Conservation (phyloP, 2,113 vertebrate species). For the Globicephala melas region DNA sequence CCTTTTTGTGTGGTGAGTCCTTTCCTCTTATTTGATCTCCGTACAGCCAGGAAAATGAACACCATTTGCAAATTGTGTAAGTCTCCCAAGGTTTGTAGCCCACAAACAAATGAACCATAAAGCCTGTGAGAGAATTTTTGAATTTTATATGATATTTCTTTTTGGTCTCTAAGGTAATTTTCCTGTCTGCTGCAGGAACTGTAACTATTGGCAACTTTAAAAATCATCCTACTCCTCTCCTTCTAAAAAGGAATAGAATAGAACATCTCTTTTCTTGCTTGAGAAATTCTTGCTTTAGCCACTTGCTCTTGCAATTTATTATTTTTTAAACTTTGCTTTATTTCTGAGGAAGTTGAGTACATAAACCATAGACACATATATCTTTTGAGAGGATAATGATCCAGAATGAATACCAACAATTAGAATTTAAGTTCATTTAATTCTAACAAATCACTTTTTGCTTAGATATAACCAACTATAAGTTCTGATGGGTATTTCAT, state of each 20-base stretch:
- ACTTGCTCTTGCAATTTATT: not conserved
- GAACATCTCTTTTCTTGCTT: not conserved
- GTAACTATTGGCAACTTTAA: not conserved
- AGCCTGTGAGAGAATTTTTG: slow-evolving; percentile 12
- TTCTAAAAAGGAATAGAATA: not conserved
- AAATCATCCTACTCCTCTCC: not conserved
- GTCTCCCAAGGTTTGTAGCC: not conserved
- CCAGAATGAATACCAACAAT: not conserved
- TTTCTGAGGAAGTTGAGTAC: not conserved
- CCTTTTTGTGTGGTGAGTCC: not conserved
- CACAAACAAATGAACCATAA: not conserved
- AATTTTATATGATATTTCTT: slow-evolving; percentile 30
- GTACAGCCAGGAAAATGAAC: not conserved
- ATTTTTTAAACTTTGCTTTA: slow-evolving; percentile 26
- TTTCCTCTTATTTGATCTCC: not conserved
- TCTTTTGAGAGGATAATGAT: slow-evolving; percentile 15
- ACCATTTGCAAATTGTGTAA: not conserved
- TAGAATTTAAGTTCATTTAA: slow-evolving; percentile 10
- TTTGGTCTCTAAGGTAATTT: not conserved
- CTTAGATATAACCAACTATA: slow-evolving; percentile 28
- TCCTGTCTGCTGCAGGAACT: not conserved
- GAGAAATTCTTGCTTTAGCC: slow-evolving; percentile 11
- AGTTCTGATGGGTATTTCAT: not conserved
- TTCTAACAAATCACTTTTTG: slow-evolving; percentile 28
- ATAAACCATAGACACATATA: not conserved